Evolutionary conservation across 2,888 invertebrate species (phyloP), one percentile per base, ranked within the genome.

Genomic region (Branchellion lobata): DNA sequence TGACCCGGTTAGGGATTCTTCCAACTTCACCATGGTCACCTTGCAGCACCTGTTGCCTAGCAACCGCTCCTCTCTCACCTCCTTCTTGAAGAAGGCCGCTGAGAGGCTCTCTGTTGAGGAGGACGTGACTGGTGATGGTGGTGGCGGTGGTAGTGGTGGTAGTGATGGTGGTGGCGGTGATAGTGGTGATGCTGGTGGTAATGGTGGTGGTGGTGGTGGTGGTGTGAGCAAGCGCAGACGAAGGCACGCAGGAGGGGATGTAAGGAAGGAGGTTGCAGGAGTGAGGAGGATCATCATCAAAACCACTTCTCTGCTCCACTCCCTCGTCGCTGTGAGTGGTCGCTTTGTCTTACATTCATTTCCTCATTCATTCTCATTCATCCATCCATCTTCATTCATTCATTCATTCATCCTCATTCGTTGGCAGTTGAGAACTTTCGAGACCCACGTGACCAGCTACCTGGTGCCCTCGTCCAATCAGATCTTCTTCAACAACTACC

Each of bases 141-240:
- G 21, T 65, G 65, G 29, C 21, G 27, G 21, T 3, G 65, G 29
- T 65, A 3, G 3, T 65, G 65, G 65, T 65, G 65, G n/a, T 65
- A 11, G 5, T 65, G 65, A n/a, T 65, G 65, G 21, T 65, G 65
- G 65, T 65, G 65, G 21, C 21, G 65, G 21, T 65, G 29, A 65
- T 65, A 29, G 29, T 65, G 65, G 65, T 40, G 40, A 14, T 40
- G 40, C 40, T 40, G 40, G 40, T 40, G 14, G 14, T 40, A 14
- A 40, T 40, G 40, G 40, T 40, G 40, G 40, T 40, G 40, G 14
- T 40, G 14, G 14, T 65, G 29, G 8, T 40, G 40, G 14, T 40
- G 40, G 14, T 40, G 40, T 40, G 40, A 40, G 40, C 40, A 40
- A 40, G 14, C 5, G n/a, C 5, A 27, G n/a, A 8, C 24, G n/a